A percentile compares a stretch with the other conserved stretches of the same genome.
phyloP scores from a whole-genome alignment of 2,888 invertebrate species.

The Ferrisia virgata region DNA sequence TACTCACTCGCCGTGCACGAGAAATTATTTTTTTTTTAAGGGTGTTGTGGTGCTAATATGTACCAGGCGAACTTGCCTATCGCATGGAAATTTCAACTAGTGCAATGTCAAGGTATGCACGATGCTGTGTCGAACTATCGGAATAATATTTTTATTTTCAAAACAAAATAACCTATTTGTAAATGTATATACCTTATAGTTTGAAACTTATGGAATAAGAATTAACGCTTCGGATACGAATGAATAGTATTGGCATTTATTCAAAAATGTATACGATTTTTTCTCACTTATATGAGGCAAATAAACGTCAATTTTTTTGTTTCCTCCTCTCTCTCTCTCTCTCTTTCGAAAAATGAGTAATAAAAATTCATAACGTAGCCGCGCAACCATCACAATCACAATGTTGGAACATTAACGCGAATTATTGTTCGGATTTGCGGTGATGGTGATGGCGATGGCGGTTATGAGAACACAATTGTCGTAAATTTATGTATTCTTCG shows the following conservation, averaged over 20 bases:
- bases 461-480: neutral
- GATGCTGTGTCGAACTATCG: neutral
- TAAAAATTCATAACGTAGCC: neutral
- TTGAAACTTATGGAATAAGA: neutral
- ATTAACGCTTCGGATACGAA: constrained; percentile 9
- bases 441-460: neutral
- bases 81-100: neutral
- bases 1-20: no score
- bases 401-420: neutral
- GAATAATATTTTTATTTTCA: neutral
- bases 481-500: neutral
- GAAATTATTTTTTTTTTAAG: neutral
- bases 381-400: neutral
- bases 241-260: neutral
- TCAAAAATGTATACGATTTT: constrained; percentile 13
- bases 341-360: neutral
- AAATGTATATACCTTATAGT: neutral
- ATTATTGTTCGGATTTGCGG: neutral
- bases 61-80: neutral
- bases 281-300: neutral
- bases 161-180: constrained; percentile 7
- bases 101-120: neutral
- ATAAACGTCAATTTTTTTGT: constrained; percentile 28
- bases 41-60: neutral
- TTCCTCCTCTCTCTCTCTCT: no score